Base-by-base conservation (phyloP, 2,888 invertebrate species). In the Ornithoptera priamus region DNA sequence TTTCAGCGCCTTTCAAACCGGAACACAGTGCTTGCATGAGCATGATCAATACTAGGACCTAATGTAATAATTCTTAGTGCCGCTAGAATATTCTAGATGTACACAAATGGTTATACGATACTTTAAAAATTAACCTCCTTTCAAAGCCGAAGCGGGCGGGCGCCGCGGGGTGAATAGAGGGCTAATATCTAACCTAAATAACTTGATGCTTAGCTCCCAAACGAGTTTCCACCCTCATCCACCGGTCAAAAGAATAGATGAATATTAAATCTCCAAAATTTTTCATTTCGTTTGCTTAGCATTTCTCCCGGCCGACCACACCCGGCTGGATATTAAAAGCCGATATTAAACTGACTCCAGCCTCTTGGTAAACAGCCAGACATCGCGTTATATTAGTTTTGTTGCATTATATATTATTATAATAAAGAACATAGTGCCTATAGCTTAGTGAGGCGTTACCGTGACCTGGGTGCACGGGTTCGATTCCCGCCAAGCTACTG, bases 241-340 rank as follows among this genome's bases (percentile, higher is more conserved):
- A 17, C 65, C 65, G 65, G 65, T 66, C 65, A 66, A 67, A 67
- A 62, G 61, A 67, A 67, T 62, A 67, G 42, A 62, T 57, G 67
- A 67, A 62, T 67, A 67, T 62, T 57, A 67, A 67, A 67, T 56
- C 56, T 57, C 67, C 57, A 57, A 30, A 67, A 67, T 67, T 67
- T 67, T 67, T 62, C 62, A 67, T 67, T 67, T 67, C 39, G 62
- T 57, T 62, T 66, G 59, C 65, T 60, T 46, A 66, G 65, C 58
- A 56, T 50, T 24, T 24, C 46, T 10, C 65, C 59, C 59, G 24
- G 46, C 30, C 65, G 58, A 39, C 65, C 59, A 30, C 46, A 46
- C 65, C 58, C 65, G 65, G 59, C 46, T n/a, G 4, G 59, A 66
- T 66, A 66, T 66, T 59, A 66, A 66, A 66, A 66, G 30, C 36